A percentile compares a stretch with the other conserved stretches of the same genome.
These are phyloP conservation scores for Perdita meconis DNA, from an alignment of 2,888 invertebrate species.

Conservation along the genomic window DNA sequence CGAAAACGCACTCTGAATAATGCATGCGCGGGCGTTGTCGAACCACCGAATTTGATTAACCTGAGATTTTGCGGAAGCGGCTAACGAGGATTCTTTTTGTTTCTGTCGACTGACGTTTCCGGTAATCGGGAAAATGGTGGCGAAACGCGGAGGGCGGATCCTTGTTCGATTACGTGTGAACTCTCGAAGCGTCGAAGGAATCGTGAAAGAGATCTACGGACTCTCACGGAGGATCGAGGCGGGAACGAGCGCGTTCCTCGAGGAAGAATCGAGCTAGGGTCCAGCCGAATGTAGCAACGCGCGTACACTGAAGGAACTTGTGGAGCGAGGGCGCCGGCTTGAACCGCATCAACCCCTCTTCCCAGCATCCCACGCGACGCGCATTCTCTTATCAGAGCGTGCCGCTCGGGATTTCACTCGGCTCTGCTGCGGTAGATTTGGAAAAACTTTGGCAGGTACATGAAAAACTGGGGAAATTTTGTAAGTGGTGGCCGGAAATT, in stretches of 20 bases:
- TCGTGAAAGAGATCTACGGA: not conserved
- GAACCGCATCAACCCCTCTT: slow-evolving; percentile 73
- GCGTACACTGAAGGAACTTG: slow-evolving; percentile 81
- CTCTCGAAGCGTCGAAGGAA: not conserved
- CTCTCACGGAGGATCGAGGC: not conserved
- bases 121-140: not conserved
- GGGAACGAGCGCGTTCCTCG: slow-evolving; percentile 28
- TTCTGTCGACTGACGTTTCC: not conserved
- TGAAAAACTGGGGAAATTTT: not conserved
- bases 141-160: not conserved
- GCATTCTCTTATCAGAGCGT: slow-evolving; percentile 74
- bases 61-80: not conserved
- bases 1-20: not conserved
- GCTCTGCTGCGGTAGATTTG: not conserved
- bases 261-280: slow-evolving; percentile 60
- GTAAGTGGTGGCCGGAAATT: not conserved
- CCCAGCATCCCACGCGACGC: slow-evolving; percentile 76
- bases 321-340: slow-evolving; percentile 74
- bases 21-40: not conserved
- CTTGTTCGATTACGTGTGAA: not conserved
- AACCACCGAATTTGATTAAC: not conserved
- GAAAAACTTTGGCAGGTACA: slow-evolving; percentile 11
- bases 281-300: slow-evolving; percentile 79
- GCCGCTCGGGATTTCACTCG: slow-evolving; percentile 32
- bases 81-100: not conserved